Conservation (phyloP, 2,797 vertebrate genomes). For the Enteromius paludinosus region DNA sequence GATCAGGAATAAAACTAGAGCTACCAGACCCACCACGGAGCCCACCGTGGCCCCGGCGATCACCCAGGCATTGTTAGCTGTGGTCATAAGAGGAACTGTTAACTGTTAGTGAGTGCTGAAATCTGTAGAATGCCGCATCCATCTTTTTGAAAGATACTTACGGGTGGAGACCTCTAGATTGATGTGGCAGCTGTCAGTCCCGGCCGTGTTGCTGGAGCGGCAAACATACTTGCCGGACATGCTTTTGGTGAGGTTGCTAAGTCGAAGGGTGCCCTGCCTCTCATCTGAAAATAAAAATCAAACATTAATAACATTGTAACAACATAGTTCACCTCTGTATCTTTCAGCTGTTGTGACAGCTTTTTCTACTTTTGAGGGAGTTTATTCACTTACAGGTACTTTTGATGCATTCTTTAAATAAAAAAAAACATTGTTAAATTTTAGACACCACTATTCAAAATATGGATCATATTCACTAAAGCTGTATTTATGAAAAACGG, state of each 20-base stretch:
- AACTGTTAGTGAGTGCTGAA: constrained; percentile 1
- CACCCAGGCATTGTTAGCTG: constrained; percentile 82
- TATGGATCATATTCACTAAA: not conserved
- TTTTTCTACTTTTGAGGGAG: not conserved
- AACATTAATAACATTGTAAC: not conserved
- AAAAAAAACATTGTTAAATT: not conserved
- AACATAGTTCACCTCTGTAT: constrained; percentile 67
- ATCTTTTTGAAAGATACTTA: constrained; percentile 71
- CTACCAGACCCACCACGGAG: constrained; percentile 83
- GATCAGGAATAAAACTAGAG: constrained; percentile 79
- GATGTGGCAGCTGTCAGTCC: constrained; percentile 86
- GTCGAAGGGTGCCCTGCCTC: constrained; percentile 84
- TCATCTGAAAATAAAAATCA: constrained; percentile 72
- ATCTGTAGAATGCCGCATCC: not conserved
- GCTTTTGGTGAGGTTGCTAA: constrained; percentile 88
- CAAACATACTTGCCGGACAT: constrained; percentile 93
- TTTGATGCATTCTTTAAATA: not conserved
- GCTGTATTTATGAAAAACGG: not conserved
- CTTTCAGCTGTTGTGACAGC: constrained; percentile 5
- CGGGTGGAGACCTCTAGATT: constrained; percentile 89
- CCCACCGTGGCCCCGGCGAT: constrained; percentile 87
- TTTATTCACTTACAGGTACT: not conserved
- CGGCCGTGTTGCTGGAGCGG: constrained; percentile 84
- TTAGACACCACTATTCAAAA: not conserved
- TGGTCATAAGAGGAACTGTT: not conserved